Evolutionary conservation across 2,888 invertebrate species (phyloP), one percentile per base, ranked within the genome.

Genomic region (Ennomos erosarius): DNA sequence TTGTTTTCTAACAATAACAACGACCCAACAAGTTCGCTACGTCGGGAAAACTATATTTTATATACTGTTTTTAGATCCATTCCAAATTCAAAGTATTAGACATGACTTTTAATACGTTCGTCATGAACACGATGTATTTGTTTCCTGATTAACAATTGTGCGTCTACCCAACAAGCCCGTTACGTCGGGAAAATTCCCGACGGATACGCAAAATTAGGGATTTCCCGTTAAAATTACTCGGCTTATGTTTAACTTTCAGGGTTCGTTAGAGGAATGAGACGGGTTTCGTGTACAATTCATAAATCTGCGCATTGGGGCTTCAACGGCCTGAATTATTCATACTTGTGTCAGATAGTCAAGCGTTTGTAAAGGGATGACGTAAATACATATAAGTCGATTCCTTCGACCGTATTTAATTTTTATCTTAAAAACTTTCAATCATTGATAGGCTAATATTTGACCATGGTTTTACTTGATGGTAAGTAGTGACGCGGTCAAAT

Each of bases 201-300:
- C 53, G 36, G 48, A 59, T 53, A 48, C 45, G 59, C 59, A 34
- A 50, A 26, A 26, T 26, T 26, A 26, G 26, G 6, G 26, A 26
- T 26, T 26, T 26, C 6, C 26, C 26, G 0, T 0, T 26, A 26
- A 26, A 26, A 50, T 54, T 45, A 37, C 37, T 36, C 35, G 11
- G 47, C 33, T 52, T 38, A 46, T 50, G 54, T 54, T 50, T 54
- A 50, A 59, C 50, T 55, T 55, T 59, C 46, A 54, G 53, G 58
- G 45, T 59, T 59, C 49, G 53, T 59, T 54, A 53, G 44, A 44
- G 47, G 49, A 48, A 39, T 9, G 48, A 45, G 50, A 26, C 49
- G 35, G 53, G 45, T 54, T 54, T 54, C 45, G 55, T 55, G 48
- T 55, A 60, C 55, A 55, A 60, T 55, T 59, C 47, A 55, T 59